These are phyloP conservation scores for Heteronetta atricapilla DNA, from an alignment of 2,113 vertebrate species.

Conservation along the genomic window DNA sequence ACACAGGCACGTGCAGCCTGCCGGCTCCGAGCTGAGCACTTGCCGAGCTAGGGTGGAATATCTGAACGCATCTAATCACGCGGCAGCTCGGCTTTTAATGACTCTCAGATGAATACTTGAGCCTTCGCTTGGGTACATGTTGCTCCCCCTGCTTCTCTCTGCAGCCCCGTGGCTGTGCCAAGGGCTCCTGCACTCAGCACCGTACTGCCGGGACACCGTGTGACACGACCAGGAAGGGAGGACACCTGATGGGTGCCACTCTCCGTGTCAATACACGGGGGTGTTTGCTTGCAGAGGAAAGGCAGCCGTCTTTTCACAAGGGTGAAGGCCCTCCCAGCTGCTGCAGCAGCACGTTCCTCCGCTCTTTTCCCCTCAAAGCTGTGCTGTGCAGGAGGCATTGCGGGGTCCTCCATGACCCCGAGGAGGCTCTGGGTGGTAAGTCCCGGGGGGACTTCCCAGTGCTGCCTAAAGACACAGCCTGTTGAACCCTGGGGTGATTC, in stretches of 20 bases:
- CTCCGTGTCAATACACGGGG: not conserved
- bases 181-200: not conserved
- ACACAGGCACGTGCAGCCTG: conserved; percentile 14
- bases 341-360: not conserved
- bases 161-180: not conserved
- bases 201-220: not conserved
- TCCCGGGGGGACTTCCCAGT: not conserved
- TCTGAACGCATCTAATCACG: conserved; percentile 46
- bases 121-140: not conserved
- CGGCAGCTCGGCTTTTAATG: conserved; percentile 4
- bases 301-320: fast-evolving
- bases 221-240: not conserved
- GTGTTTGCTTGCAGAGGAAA: not conserved
- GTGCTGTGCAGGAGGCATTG: not conserved
- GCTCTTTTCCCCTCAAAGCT: not conserved
- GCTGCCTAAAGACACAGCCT: not conserved
- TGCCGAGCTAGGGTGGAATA: not conserved
- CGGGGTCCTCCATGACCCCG: not conserved
- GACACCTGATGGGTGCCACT: not conserved
- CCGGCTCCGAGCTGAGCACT: not conserved
- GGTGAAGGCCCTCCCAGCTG: not conserved
- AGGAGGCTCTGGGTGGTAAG: not conserved
- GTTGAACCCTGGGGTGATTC: not conserved
- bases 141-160: not conserved
- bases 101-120: not conserved